phyloP scores from a whole-genome alignment of 2,113 vertebrate genomes.

The Megatriorchis doriae region DNA sequence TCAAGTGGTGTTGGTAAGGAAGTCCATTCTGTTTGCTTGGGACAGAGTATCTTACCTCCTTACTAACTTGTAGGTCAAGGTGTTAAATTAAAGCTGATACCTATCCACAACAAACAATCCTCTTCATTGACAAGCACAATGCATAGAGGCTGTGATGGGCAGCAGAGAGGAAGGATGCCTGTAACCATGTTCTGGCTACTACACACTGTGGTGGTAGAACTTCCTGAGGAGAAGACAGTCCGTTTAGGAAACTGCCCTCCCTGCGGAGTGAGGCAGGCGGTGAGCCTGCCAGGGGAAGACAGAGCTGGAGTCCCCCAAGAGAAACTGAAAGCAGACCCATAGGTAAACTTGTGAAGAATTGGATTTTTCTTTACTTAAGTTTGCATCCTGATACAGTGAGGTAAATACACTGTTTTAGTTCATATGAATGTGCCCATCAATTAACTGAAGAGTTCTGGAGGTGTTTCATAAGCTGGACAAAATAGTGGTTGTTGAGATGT shows the following conservation, averaged over 20 bases:
- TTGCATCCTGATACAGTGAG: background rate
- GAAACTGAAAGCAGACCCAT: background rate
- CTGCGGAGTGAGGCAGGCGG: background rate
- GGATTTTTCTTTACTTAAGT: background rate
- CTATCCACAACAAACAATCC: background rate
- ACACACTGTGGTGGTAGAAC: background rate
- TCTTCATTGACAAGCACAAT: background rate
- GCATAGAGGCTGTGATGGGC: background rate
- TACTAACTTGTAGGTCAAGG: background rate
- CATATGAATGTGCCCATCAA: background rate
- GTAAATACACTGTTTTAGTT: background rate
- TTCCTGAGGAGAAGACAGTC: background rate
- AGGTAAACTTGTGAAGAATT: background rate
- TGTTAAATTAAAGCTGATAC: background rate
- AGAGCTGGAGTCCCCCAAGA: rapidly evolving
- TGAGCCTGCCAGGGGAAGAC: background rate
- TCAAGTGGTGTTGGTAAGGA: background rate
- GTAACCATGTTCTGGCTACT: background rate
- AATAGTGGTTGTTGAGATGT: background rate
- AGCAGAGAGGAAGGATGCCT: background rate
- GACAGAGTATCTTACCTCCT: background rate
- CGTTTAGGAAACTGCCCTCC: background rate
- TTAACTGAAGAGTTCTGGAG: background rate
- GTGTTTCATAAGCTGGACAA: background rate
- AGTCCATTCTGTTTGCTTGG: background rate